These are phyloP conservation scores for Cydia strobilella DNA, from an alignment of 1,140 invertebrate genomes.

Conservation along the genomic window DNA sequence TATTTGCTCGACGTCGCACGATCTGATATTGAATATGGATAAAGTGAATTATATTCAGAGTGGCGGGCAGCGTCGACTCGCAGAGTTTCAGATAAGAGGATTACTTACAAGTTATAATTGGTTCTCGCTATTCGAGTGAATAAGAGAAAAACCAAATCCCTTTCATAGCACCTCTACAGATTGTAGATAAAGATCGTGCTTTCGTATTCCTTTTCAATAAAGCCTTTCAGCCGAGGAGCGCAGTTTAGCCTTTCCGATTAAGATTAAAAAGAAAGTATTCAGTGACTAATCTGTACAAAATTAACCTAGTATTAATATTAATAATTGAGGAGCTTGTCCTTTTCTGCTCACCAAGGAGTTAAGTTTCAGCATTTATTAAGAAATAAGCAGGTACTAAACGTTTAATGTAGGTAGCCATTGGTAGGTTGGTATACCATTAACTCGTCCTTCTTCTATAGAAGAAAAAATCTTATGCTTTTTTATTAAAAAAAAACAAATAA, in stretches of 20 bases:
- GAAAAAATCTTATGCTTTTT: too few species aligned
- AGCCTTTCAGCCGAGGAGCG: constrained; percentile 5
- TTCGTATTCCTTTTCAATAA: constrained; percentile 35
- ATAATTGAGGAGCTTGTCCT: not conserved
- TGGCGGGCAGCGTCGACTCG: constrained; percentile 63
- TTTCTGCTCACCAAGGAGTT: not conserved
- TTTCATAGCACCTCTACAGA: constrained; percentile 45
- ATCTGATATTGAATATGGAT: constrained; percentile 78
- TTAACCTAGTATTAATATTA: not conserved
- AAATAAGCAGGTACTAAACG: not conserved
- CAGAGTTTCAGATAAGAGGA: constrained; percentile 71
- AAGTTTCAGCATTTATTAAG: not conserved
- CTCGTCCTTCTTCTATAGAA: too few species aligned
- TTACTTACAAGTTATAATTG: constrained; percentile 78
- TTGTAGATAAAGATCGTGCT: constrained; percentile 48
- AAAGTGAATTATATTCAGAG: constrained; percentile 76
- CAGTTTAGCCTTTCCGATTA: constrained; percentile 1
- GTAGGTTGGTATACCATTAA: too few species aligned
- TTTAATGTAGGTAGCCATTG: too few species aligned
- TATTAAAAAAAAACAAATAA: too few species aligned
- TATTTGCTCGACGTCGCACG: constrained; percentile 71
- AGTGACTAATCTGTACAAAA: not conserved
- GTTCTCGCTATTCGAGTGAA: constrained; percentile 67
- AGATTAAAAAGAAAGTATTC: constrained; percentile 10
- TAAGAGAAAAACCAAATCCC: constrained; percentile 59